phyloP scores from a whole-genome alignment of 2,888 invertebrate species.

The Chrysolina americana region DNA sequence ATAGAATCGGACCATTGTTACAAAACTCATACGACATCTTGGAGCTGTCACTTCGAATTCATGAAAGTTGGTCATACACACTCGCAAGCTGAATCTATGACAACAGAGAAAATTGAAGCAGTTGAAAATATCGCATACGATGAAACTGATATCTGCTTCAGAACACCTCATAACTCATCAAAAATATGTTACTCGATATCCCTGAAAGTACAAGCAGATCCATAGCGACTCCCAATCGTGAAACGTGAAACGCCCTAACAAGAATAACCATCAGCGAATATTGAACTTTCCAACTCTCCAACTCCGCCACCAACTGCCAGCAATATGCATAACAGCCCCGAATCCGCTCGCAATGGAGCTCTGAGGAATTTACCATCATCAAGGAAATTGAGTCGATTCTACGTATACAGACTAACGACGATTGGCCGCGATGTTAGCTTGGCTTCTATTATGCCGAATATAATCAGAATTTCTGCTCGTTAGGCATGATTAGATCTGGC shows the following conservation, averaged over 20 bases:
- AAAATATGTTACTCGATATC: too few species aligned
- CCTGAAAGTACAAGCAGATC: too few species aligned
- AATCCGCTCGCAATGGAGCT: slow-evolving; percentile 34
- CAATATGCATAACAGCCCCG: slow-evolving; percentile 30
- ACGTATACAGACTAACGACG: slow-evolving; percentile 51
- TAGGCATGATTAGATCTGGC: neutral
- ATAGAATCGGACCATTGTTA: too few species aligned
- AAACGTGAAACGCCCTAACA: neutral
- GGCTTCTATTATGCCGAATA: slow-evolving; percentile 41
- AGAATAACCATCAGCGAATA: slow-evolving; percentile 19
- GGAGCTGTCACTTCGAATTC: too few species aligned
- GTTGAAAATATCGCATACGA: too few species aligned
- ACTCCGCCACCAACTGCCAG: slow-evolving; percentile 16
- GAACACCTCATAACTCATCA: too few species aligned
- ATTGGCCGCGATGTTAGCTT: slow-evolving; percentile 51
- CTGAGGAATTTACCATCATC: slow-evolving; percentile 40
- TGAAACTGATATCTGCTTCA: too few species aligned
- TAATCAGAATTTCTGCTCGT: slow-evolving; percentile 18
- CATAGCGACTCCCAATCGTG: neutral
- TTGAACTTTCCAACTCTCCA: slow-evolving; percentile 10
- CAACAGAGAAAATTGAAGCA: too few species aligned
- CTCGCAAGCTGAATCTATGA: too few species aligned
- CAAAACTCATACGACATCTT: too few species aligned
- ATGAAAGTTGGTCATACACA: too few species aligned
- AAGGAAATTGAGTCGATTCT: slow-evolving; percentile 38